Percentiles rank a stretch among this genome's conserved stretches.
phyloP scores from a whole-genome alignment of 2,797 vertebrate genomes.

The Poecile montanus region DNA sequence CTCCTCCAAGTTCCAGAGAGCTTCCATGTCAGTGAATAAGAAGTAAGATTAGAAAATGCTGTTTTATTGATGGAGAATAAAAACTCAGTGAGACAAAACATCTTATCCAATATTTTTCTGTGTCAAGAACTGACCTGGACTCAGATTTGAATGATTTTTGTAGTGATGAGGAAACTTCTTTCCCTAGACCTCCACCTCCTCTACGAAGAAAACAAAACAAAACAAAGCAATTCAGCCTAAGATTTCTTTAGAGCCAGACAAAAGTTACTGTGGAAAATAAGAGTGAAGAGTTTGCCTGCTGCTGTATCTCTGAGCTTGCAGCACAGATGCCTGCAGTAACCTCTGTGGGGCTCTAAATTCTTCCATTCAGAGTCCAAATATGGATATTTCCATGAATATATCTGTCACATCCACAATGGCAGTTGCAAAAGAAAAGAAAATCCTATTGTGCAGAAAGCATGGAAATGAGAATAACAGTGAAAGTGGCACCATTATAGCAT shows the following conservation, averaged over 20 bases:
- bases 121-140: neutral
- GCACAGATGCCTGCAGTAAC: neutral
- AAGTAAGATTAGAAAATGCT: neutral
- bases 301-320: neutral
- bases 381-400: neutral
- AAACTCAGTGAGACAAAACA: neutral
- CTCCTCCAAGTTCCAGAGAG: neutral
- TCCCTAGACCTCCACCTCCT: neutral
- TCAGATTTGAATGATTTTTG: neutral
- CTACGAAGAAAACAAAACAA: neutral
- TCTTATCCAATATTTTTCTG: neutral
- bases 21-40: neutral
- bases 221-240: neutral
- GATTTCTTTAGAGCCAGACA: neutral
- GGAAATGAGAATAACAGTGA: neutral
- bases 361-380: neutral
- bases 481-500: neutral
- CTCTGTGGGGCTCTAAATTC: neutral
- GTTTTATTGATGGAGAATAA: neutral
- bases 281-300: neutral
- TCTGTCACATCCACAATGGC: neutral
- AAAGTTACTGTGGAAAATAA: neutral
- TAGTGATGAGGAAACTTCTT: neutral
- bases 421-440: conserved; percentile 9
- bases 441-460: neutral